Evolutionary conservation across 2,888 invertebrate species (phyloP), one percentile per base, ranked within the genome.

Genomic region (Eulithis testata): DNA sequence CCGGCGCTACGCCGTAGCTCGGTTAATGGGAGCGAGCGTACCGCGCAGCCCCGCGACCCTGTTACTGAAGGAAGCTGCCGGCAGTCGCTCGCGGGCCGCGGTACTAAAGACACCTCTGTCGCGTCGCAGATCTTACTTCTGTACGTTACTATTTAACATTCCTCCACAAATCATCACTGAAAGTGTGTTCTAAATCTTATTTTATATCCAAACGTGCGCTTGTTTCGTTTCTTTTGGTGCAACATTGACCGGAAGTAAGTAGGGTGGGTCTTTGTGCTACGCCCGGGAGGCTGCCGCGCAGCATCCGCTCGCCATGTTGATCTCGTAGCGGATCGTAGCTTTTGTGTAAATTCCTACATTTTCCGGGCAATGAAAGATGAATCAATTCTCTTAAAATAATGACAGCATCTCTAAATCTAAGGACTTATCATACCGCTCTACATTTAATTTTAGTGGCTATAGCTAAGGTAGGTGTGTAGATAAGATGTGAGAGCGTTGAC

Each of bases 271-370:
- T 90, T 90, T 90, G 88, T 88, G 88, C 88, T 88, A 90, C 90
- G 91, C 88, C 88, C 90, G 90, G 81, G 88, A 88, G 88, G 88
- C 87, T 88, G 87, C 79, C 88, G 91, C 91, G 90, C 92, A 91
- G 90, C 90, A 88, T 90, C 91, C 90, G 81, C 84, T 82, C 84
- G 85, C 85, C 87, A 85, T 88, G 82, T 85, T 86, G 79, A 77
- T 81, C 78, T 64, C 60, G 64, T 63, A 60, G 63, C 21, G 52
- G 43, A 52, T 66, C 54, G 50, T 54, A 54, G 56, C 68, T 73
- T 66, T 66, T 69, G 67, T 71, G 62, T 62, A 47, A 65, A 50
- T 69, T 27, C 52, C 64, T 63, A 63, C 12, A 64, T 68, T 66
- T 31, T 5, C 14, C 11, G 7, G 3, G 47, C 36, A 12, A 40